A percentile compares a stretch with the other conserved stretches of the same genome.
Evolutionary conservation across 2,888 invertebrate genomes (phyloP).

Genomic region (Diadegma fenestrale): DNA sequence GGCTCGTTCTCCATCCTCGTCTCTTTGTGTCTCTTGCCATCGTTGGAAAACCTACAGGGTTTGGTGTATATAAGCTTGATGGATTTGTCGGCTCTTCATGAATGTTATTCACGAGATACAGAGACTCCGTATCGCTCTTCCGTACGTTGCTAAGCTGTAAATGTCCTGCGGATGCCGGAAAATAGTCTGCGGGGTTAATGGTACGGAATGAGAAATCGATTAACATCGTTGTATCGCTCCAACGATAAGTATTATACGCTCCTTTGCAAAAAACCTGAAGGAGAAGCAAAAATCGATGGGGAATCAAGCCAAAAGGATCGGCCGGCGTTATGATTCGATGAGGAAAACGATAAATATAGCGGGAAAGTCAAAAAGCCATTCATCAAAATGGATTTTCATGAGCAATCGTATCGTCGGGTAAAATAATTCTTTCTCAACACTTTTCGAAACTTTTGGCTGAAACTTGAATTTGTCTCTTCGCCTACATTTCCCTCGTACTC

Average conservation of each 20-base stretch:
- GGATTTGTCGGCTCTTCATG: constrained; percentile 69
- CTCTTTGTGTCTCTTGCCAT: neutral
- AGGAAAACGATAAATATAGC: neutral
- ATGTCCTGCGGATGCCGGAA: constrained; percentile 61
- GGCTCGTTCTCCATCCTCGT: constrained; percentile 21
- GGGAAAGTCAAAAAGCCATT: too few relatives aligned
- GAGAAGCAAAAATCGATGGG: neutral
- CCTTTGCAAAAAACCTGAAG: neutral
- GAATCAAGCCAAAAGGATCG: neutral
- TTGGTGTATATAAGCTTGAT: constrained; percentile 65
- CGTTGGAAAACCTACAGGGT: constrained; percentile 17
- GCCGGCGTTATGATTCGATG: neutral
- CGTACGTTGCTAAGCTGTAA: constrained; percentile 64
- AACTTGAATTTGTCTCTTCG: neutral
- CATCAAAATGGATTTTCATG: neutral
- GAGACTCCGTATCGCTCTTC: constrained; percentile 45
- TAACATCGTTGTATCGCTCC: constrained; percentile 38
- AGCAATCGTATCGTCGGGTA: neutral
- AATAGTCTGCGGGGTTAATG: constrained; percentile 64
- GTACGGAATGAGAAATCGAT: constrained; percentile 59
- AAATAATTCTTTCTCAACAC: neutral
- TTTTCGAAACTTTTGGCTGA: neutral
- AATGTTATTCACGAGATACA: constrained; percentile 67
- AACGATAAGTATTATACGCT: neutral
- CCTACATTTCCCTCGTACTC: neutral